Evolutionary conservation across 2,888 invertebrate species (phyloP).

Genomic region (Hemicrepidius hirtus): DNA sequence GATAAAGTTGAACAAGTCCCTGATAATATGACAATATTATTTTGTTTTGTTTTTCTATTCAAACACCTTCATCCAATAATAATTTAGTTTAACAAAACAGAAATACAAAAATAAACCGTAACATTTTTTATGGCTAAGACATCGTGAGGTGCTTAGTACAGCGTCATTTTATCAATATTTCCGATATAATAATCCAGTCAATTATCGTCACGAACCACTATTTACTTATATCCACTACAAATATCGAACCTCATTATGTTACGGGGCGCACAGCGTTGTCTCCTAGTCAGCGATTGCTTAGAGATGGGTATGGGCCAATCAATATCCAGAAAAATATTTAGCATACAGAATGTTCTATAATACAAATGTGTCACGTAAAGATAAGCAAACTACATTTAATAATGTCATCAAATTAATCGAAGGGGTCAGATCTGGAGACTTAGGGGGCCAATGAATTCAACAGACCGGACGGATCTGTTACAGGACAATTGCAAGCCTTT

Average conservation of each 20-base stretch:
- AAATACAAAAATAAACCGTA: neutral
- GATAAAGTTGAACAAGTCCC: too few relatives aligned
- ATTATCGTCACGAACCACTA: constrained; percentile 66
- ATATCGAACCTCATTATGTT: constrained; percentile 64
- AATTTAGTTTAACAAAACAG: constrained; percentile 3
- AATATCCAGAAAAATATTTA: too few relatives aligned
- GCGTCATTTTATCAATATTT: constrained; percentile 65
- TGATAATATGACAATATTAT: too few relatives aligned
- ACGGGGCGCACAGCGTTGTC: constrained; percentile 47
- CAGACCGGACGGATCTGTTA: too few relatives aligned
- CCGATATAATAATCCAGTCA: constrained; percentile 63
- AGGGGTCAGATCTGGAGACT: too few relatives aligned
- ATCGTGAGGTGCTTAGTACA: constrained; percentile 43
- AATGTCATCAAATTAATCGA: too few relatives aligned
- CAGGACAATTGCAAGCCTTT: too few relatives aligned
- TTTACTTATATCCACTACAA: constrained; percentile 65
- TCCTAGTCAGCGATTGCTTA: neutral
- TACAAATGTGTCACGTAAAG: too few relatives aligned
- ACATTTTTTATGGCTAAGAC: constrained; percentile 9
- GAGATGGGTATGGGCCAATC: constrained; percentile 15
- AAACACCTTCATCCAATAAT: neutral
- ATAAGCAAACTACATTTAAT: too few relatives aligned
- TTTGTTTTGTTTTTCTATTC: too few relatives aligned
- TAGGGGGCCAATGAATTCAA: too few relatives aligned
- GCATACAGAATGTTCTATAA: too few relatives aligned